Base-by-base conservation (phyloP, 1,140 invertebrate species). In the Pentalonia nigronervosa region DNA sequence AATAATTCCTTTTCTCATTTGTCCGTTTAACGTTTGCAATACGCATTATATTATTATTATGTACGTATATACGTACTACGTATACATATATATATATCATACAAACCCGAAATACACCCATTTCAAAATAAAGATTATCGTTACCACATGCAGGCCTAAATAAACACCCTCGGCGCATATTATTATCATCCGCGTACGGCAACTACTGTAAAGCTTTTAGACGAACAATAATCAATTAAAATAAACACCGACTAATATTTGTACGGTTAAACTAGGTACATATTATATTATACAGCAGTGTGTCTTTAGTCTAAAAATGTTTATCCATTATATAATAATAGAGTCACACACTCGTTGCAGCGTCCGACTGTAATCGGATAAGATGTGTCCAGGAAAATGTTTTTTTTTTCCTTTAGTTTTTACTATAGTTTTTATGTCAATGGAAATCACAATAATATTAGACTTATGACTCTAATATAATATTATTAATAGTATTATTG, bases 61-160 rank as follows among this genome's bases (percentile, higher is more conserved):
- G 41, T 41, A 41, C 41, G 7, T 34, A 50, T 20, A 48, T 21
- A 20, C 30, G 6, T 8, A 47, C 7, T 48, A 11, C 41, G 41
- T 41, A 41, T 41, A 14, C 47, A 45, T 25, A 7, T 41, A 7
- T 86, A 47, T 41, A 47, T 47, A 11, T 14, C 11, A 14, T 47
- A 17, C 14, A 0, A 30, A 20, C 14, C 20, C 30, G 17, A 88
- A 41, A 89, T 34, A 41, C 21, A 23, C 34, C 50, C 8, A 48
- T 89, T 89, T 53, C 3, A 56, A 56, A 89, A 89, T 56, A 89
- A 89, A 89, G 48, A 89, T 89, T 89, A 48, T 56, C 30, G 53
- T 53, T 89, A 89, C 48, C n/a, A 87, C 84, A 45, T 47, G 41
- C 83, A 41, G 84, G 41, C 81, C 36, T 45, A 41, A 84, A 41